phyloP scores from a whole-genome alignment of 92 coral and sea anemone genomes.

The Epizoanthus rinbou region DNA sequence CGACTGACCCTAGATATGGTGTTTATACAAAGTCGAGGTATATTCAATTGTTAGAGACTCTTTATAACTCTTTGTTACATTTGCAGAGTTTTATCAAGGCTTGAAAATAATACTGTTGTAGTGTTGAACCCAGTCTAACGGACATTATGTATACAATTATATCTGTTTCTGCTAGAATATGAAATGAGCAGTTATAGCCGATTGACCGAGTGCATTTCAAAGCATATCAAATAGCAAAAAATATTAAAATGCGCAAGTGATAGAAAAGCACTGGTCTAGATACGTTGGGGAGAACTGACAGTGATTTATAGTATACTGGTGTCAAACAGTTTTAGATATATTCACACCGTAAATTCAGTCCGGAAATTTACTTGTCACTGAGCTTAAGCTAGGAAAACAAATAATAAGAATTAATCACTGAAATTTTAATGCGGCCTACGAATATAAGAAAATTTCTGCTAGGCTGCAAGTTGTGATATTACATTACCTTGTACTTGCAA shows the following conservation, averaged over 20 bases:
- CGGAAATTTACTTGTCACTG: constrained; percentile 36
- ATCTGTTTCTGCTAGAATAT: no score
- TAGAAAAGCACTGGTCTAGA: background rate
- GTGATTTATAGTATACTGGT: background rate
- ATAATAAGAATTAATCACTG: background rate
- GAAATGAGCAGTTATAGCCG: no score
- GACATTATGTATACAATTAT: no score
- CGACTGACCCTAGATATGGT: no score
- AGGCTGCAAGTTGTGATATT: background rate
- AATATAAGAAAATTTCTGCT: background rate
- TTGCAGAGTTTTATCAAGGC: background rate
- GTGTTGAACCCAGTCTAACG: background rate
- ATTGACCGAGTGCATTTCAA: no score
- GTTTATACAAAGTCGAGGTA: no score
- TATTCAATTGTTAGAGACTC: background rate
- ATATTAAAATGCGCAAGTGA: background rate
- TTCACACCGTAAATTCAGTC: constrained; percentile 23
- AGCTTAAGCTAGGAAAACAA: constrained; percentile 7
- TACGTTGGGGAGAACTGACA: no score
- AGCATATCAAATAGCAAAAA: background rate
- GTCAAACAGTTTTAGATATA: constrained; percentile 27
- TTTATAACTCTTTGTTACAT: background rate
- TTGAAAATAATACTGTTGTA: background rate
- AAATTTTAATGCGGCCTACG: background rate
- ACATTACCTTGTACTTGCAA: background rate